These are phyloP conservation scores for Tetragnatha versicolor DNA, from an alignment of 1,140 invertebrate species.

Conservation along the genomic window DNA sequence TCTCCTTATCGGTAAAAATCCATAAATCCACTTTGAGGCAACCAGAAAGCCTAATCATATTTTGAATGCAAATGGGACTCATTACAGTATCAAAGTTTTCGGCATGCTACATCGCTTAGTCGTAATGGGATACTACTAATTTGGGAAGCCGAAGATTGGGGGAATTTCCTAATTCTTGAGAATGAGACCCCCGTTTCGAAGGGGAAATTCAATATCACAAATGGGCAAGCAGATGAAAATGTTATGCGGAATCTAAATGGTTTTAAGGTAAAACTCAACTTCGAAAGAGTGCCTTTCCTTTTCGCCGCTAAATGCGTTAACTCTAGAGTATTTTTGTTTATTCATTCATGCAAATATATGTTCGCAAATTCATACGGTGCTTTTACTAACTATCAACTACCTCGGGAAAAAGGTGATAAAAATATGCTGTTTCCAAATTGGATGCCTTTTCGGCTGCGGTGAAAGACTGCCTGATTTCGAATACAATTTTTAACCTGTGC, in stretches of 20 bases:
- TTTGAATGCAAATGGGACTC: conserved; percentile 30
- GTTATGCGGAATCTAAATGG: not conserved
- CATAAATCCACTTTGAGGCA: conserved; percentile 31
- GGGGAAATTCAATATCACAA: conserved; percentile 7
- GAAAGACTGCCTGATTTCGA: no score
- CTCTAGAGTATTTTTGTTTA: no score
- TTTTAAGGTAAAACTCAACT: no score
- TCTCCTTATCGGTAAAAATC: not conserved
- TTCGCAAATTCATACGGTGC: no score
- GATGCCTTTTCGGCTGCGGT: no score
- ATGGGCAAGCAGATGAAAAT: not conserved
- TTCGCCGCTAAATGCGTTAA: no score
- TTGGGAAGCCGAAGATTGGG: conserved; percentile 13
- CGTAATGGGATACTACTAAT: conserved; percentile 3
- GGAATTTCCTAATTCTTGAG: not conserved
- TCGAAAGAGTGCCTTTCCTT: no score
- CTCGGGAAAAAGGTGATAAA: no score
- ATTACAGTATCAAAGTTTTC: conserved; percentile 1
- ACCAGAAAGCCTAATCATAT: conserved; percentile 25
- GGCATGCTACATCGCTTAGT: conserved; percentile 6
- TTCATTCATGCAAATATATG: no score
- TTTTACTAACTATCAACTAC: no score
- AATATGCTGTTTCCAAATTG: no score
- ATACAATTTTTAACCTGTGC: no score
- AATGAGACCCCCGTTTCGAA: not conserved